Evolutionary conservation across 2,888 invertebrate species (phyloP).

Genomic region (Melitaea athalia): DNA sequence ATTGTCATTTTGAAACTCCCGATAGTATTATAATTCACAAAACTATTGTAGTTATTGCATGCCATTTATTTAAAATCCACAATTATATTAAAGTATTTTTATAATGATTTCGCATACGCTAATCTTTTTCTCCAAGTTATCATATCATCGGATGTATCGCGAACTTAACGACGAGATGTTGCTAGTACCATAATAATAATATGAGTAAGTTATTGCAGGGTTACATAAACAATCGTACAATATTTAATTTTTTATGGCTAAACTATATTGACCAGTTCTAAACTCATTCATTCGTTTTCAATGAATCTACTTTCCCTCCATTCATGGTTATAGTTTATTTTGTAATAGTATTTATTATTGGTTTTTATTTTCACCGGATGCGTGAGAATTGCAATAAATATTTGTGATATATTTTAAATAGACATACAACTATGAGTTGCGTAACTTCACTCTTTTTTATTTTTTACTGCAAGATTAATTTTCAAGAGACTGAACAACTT

Average conservation of each 20-base stretch:
- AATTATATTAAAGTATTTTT: no score
- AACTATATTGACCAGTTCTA: conserved; percentile 42
- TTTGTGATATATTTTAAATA: neutral
- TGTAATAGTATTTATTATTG: conserved; percentile 15
- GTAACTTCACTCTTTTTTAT: neutral
- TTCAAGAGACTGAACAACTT: no score
- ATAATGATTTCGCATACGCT: no score
- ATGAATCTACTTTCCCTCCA: conserved; percentile 56
- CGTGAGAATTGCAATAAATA: neutral
- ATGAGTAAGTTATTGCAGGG: neutral
- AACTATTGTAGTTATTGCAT: neutral
- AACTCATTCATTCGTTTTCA: conserved; percentile 39
- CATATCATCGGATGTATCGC: no score
- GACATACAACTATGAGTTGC: neutral
- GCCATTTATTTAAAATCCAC: no score
- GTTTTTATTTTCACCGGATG: conserved; percentile 33
- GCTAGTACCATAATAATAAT: neutral
- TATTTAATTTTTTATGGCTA: conserved; percentile 38
- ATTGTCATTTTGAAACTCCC: no score
- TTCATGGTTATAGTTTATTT: conserved; percentile 38
- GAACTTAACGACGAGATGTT: no score
- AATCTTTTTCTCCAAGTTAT: no score
- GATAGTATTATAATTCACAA: no score
- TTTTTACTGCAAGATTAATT: no score
- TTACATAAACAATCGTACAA: neutral